A percentile compares a stretch with the other conserved stretches of the same genome.
phyloP scores from a whole-genome alignment of 2,888 invertebrate genomes.

The Adineta ricciae region DNA sequence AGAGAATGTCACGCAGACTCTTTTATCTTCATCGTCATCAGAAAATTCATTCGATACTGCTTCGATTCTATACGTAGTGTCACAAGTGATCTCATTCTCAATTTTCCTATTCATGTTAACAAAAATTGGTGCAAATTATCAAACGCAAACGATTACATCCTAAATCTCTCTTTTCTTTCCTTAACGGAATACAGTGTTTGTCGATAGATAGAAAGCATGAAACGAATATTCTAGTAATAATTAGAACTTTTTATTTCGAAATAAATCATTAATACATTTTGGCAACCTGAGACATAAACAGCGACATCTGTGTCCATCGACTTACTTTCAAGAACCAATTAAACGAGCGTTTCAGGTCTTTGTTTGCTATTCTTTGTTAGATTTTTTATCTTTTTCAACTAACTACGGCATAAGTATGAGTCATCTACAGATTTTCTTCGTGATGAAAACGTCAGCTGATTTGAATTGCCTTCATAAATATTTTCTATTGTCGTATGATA shows the following conservation, averaged over 20 bases:
- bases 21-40: not conserved
- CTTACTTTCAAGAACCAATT: not conserved
- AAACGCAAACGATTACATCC: not conserved
- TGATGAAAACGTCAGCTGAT: not conserved
- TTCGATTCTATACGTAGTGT: not conserved
- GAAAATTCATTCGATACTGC: not conserved
- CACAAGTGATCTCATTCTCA: constrained; percentile 10
- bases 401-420: not conserved
- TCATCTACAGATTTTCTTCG: not conserved
- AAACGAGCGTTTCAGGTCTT: not conserved
- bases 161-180: not conserved
- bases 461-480: not conserved
- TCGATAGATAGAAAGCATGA: not conserved
- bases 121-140: not conserved
- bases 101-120: constrained; percentile 7
- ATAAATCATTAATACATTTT: too few relatives aligned
- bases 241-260: too few relatives aligned
- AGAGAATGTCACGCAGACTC: not conserved
- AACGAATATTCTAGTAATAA: not conserved
- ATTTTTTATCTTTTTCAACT: not conserved
- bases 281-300: too few relatives aligned
- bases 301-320: not conserved
- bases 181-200: not conserved
- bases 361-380: not conserved
- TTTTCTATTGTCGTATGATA: not conserved